A percentile compares a stretch with the other conserved stretches of the same genome.
Evolutionary conservation across 2,113 vertebrate genomes (phyloP).

Genomic region (Mirza zaza): DNA sequence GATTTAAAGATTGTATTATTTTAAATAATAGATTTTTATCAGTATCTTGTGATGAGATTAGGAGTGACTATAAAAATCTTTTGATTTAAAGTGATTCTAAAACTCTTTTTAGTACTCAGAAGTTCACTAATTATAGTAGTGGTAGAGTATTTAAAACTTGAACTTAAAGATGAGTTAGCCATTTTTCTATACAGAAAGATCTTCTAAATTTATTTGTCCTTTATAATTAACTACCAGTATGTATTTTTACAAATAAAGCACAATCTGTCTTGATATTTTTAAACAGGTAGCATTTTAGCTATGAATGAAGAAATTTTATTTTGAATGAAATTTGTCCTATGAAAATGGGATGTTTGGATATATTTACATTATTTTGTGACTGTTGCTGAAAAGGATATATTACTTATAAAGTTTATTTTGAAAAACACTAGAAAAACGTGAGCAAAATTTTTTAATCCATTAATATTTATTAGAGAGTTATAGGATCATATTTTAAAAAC

Average conservation of each 20-base stretch:
- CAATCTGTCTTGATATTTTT: too few species aligned
- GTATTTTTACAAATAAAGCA: neutral
- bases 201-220: neutral
- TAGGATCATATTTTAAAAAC: neutral
- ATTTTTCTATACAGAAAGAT: neutral
- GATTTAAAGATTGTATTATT: neutral
- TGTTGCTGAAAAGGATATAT: neutral
- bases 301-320: neutral
- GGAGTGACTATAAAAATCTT: neutral
- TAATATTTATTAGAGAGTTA: neutral
- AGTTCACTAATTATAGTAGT: neutral
- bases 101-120: neutral
- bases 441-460: neutral
- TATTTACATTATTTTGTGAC: slow-evolving; percentile 28
- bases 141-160: neutral
- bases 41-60: neutral
- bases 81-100: neutral
- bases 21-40: neutral
- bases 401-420: neutral
- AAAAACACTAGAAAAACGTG: neutral
- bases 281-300: neutral
- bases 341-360: neutral
- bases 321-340: slow-evolving; percentile 5
- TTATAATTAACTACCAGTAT: neutral
- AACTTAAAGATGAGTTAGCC: neutral